Conservation (phyloP, 1,140 invertebrate genomes). For the Bombyx mori region ASM3026992v2 NC_085107.1:11645001-11645500, state of each 20-base stretch:
- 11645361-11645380: constrained; percentile 54
- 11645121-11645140: too few species aligned
- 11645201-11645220: too few species aligned
- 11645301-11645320: constrained; percentile 17
- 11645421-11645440: constrained; percentile 21
- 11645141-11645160: too few species aligned
- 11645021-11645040: constrained; percentile 27
- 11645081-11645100: constrained; percentile 22
- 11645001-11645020: too few species aligned
- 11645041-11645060: constrained; percentile 15
- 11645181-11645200: too few species aligned
- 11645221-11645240: too few species aligned
- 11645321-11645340: constrained; percentile 24
- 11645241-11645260: too few species aligned
- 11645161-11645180: too few species aligned
- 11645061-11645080: constrained; percentile 23
- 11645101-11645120: constrained; percentile 6
- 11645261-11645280: too few species aligned
- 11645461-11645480: constrained; percentile 26
- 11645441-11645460: constrained; percentile 51
- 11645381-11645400: constrained; percentile 52
- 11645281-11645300: neutral
- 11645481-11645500: constrained; percentile 31
- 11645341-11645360: constrained; percentile 50
- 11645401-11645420: constrained; percentile 27